Conservation (phyloP, 2,797 vertebrate genomes). For the Silurus aristotelis region DNA sequence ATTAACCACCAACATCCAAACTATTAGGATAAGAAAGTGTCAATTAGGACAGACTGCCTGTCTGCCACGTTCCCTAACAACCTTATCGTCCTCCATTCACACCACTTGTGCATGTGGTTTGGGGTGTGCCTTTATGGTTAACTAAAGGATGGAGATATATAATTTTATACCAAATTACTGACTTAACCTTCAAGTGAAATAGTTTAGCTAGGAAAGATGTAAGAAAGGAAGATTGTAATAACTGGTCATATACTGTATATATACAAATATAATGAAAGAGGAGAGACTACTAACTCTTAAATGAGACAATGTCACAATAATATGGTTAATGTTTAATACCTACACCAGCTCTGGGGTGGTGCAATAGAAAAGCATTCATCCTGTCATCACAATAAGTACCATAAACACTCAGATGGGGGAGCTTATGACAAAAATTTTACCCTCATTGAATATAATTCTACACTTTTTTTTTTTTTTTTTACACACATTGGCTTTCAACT, state of each 20-base stretch:
- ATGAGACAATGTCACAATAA: not conserved
- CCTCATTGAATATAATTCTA: not conserved
- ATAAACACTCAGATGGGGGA: not conserved
- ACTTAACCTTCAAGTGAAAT: constrained; percentile 5
- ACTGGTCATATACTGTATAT: not conserved
- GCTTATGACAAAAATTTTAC: not conserved
- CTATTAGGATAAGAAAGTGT: not conserved
- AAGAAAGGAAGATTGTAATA: not conserved
- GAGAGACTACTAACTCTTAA: too few species aligned
- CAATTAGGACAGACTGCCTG: not conserved
- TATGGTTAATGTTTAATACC: not conserved
- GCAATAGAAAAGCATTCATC: not conserved
- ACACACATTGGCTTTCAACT: not conserved
- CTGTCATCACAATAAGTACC: not conserved
- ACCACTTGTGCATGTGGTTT: not conserved
- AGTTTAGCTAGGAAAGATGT: not conserved
- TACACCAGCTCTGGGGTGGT: not conserved
- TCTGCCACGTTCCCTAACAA: not conserved
- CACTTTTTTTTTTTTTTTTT: not conserved
- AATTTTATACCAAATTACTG: constrained; percentile 3
- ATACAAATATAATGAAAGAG: too few species aligned
- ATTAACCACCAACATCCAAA: not conserved
- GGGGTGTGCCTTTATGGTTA: not conserved
- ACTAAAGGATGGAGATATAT: not conserved
- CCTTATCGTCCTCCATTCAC: not conserved